Base-by-base conservation (phyloP, 2,888 invertebrate species). In the Pogonocherus hispidulus region DNA sequence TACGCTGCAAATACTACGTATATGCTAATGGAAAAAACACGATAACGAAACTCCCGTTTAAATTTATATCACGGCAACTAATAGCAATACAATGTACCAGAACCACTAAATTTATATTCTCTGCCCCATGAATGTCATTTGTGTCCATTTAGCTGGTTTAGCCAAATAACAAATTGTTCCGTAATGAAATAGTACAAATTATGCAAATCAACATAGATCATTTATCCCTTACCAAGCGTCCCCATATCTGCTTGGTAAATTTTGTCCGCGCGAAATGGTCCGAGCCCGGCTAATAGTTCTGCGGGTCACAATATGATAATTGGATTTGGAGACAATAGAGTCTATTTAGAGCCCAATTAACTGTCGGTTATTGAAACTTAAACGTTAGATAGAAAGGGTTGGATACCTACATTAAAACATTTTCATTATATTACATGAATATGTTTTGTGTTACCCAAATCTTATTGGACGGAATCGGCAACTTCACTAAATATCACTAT, bases 161-260 rank as follows among this genome's bases (percentile, higher is more conserved):
- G 32, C 37, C 35, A 37, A 47, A 44, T 51, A 62, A 62, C 62
- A 62, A 62, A 62, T 62, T 62, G 46, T 18, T 32, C 35, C 6
- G 20, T 51, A 62, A 62, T 62, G 37, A 62, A 51, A 62, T 62
- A 62, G 32, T 59, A 47, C 59, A 46, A 59, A 59, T 59, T 59
- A 59, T 62, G 62, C 46, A 62, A 62, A 62, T 62, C 62, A 62
- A 37, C 22, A 37, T 19, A 22, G 51, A 62, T 62, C 35, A 22
- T 37, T 51, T 62, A 62, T 59, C 59, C 59, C 19, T 47, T 59
- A 47, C 47, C n/a, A n/a, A n/a, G n/a, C 59, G 19, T 14, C 37
- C n/a, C 46, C 22, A 22, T 51, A 16, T 51, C 49, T 47, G 47
- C 35, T 49, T 11, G 9, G 49, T 49, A 60, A 18, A 11, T 35